Percentiles rank a stretch among this genome's conserved stretches.
Conservation (phyloP, 2,113 vertebrate species). For the Pelvicachromis taeniatus region DNA sequence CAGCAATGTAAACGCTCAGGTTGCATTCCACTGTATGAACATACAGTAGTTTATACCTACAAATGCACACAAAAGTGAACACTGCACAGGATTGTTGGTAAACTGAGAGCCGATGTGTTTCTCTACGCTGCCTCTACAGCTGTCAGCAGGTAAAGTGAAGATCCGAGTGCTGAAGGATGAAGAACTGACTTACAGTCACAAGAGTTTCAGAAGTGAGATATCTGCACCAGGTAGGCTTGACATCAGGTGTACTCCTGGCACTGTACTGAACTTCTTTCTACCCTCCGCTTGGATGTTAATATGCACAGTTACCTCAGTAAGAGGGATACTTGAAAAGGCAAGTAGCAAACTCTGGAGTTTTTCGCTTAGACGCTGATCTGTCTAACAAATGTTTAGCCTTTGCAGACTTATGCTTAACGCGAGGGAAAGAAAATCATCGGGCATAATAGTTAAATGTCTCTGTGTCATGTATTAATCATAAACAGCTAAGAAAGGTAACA, state of each 20-base stretch:
- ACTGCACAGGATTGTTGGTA: neutral
- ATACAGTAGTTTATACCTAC: neutral
- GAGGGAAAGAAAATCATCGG: neutral
- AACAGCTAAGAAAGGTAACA: neutral
- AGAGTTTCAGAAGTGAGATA: neutral
- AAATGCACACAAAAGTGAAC: neutral
- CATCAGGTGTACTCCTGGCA: neutral
- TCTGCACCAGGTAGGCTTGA: neutral
- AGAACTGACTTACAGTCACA: slow-evolving; percentile 6
- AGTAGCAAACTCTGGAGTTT: neutral
- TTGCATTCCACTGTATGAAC: neutral
- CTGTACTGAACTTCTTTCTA: neutral
- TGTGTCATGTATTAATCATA: neutral
- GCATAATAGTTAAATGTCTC: neutral
- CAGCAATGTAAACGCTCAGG: neutral
- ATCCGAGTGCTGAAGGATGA: slow-evolving; percentile 81
- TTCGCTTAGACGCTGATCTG: neutral
- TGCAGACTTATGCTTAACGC: neutral
- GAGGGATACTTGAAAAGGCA: neutral
- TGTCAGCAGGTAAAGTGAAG: slow-evolving; percentile 81
- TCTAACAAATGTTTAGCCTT: neutral
- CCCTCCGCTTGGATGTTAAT: neutral
- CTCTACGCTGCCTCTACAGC: slow-evolving; percentile 55
- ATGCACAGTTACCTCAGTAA: neutral
- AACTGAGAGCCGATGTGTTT: slow-evolving; percentile 6